Evolutionary conservation across 2,797 vertebrate species (phyloP).

Genomic region (Hydrolagus colliei): DNA sequence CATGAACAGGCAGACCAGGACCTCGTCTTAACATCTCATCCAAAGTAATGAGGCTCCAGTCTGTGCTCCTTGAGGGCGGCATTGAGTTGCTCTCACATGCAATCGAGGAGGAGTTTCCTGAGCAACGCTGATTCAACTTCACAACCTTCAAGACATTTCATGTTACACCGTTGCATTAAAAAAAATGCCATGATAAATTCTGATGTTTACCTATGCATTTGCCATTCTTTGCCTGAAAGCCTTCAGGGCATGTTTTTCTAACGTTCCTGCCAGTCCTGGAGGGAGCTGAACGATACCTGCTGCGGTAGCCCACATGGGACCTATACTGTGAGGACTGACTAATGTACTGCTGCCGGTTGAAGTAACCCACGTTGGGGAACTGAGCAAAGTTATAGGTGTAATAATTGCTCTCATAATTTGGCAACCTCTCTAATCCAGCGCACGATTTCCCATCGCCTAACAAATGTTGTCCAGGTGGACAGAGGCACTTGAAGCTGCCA

Average conservation of each 20-base stretch:
- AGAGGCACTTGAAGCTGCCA: constrained; percentile 90
- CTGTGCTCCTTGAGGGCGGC: no score
- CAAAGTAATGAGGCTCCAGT: no score
- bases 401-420: constrained; percentile 68
- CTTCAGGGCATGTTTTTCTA: constrained; percentile 71
- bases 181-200: constrained; percentile 39
- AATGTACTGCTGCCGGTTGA: constrained; percentile 75
- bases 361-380: constrained; percentile 64
- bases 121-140: background rate
- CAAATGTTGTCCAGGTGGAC: constrained; percentile 81
- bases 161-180: background rate
- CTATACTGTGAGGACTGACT: constrained; percentile 83
- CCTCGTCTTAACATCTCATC: no score
- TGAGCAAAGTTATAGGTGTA: constrained; percentile 74
- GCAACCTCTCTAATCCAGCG: constrained; percentile 84
- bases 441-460: constrained; percentile 94
- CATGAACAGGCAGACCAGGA: no score
- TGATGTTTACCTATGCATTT: constrained; percentile 89
- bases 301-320: constrained; percentile 70
- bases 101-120: background rate
- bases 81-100: background rate
- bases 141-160: constrained; percentile 5
- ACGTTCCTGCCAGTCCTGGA: constrained; percentile 64
- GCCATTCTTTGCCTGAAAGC: constrained; percentile 71
- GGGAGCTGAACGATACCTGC: constrained; percentile 60